Conservation (phyloP, 2,888 invertebrate genomes). For the Parascotia fuliginaria region DNA sequence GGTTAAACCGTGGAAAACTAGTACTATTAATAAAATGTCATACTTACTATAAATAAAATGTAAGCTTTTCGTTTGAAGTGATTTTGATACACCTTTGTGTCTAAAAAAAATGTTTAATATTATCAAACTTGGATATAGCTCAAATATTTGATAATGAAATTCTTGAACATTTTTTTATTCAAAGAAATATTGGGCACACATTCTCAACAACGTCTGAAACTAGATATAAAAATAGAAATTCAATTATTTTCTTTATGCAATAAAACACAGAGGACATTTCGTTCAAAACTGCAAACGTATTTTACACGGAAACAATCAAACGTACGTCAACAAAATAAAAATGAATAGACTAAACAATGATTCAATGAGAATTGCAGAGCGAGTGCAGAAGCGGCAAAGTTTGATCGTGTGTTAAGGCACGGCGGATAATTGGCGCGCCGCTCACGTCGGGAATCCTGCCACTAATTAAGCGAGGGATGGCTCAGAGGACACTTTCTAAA, state of each 20-base stretch:
- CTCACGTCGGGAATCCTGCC: slow-evolving; percentile 43
- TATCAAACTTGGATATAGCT: too few species aligned
- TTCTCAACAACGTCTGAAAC: too few species aligned
- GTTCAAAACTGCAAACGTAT: not conserved
- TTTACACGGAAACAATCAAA: not conserved
- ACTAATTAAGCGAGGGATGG: slow-evolving; percentile 46
- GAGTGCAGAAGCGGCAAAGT: slow-evolving; percentile 3
- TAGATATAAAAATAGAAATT: too few species aligned
- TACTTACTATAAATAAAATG: too few species aligned
- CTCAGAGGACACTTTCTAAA: slow-evolving; percentile 47
- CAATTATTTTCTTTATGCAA: not conserved
- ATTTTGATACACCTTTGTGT: too few species aligned
- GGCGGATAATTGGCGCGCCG: slow-evolving; percentile 29
- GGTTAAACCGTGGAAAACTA: too few species aligned
- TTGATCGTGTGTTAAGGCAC: slow-evolving; percentile 8
- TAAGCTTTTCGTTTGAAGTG: too few species aligned
- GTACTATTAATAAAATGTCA: too few species aligned
- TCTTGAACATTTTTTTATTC: too few species aligned
- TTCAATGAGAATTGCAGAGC: slow-evolving; percentile 4
- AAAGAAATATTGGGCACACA: too few species aligned
- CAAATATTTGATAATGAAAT: too few species aligned
- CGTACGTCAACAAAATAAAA: slow-evolving; percentile 6
- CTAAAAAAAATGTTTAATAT: too few species aligned
- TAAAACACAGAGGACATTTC: not conserved
- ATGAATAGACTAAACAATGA: not conserved